Evolutionary conservation across 2,113 vertebrate species (phyloP), one percentile per base, ranked within the genome.

Genomic region (Cyprinodon brontotheroides): DNA sequence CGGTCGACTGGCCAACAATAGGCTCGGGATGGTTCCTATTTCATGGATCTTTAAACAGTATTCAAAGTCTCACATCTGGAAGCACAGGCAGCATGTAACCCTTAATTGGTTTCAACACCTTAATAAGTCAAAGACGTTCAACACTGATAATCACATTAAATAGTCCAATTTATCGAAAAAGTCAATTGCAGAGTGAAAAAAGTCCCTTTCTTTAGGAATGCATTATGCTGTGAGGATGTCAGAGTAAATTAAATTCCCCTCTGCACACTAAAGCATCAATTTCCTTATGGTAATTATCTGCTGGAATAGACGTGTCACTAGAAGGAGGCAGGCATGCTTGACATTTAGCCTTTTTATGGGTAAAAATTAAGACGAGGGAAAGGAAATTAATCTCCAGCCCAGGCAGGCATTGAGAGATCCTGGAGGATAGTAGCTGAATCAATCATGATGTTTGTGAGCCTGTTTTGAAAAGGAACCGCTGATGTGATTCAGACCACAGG

Each of bases 201-300:
- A 96, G 94, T 96, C 95, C 93, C 95, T 97, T 97, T 97, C 96
- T 97, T 96, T 96, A 96, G 96, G 96, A 96, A 96, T 94, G 95
- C 94, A 98, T 99, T 99, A 97, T 98, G 93, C 95, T 94, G 95
- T 81, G 89, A 93, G 96, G 96, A 96, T 98, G 97, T 99, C 97
- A 94, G 95, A 96, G 97, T 97, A 98, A 99, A 99, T 99, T 99
- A 98, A 98, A 98, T 99, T 97, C 96, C 96, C 95, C 95, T 95
- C 94, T 93, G 95, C 96, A 96, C 96, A 97, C 96, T 96, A 97
- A 98, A 97, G 96, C 96, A 98, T 98, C 98, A 97, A 98, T 99
- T 99, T 98, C 97, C 96, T 97, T 98, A 98, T 98, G 97, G 96
- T 99, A 99, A 99, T 99, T 98, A 99, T 98, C 96, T 98, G 96